Percentiles rank a stretch among this genome's conserved stretches.
These are phyloP conservation scores for Didymodactylos carnosus DNA, from an alignment of 2,888 invertebrate genomes.

Conservation along the genomic window DNA sequence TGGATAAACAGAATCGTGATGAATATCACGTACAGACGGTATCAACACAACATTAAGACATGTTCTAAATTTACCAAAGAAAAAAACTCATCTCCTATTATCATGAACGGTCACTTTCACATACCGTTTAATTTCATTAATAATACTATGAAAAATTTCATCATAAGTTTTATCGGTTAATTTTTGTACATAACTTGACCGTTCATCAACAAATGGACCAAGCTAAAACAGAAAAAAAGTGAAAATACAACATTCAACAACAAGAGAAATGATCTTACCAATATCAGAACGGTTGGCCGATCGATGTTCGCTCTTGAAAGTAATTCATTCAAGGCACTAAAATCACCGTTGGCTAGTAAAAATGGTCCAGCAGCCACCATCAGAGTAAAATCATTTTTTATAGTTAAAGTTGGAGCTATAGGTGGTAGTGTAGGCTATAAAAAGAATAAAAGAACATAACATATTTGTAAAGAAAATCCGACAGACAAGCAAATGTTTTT, in stretches of 20 bases:
- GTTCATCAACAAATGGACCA: slow-evolving; percentile 61
- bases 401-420: not conserved
- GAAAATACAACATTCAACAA: slow-evolving; percentile 4
- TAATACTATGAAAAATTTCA: slow-evolving; percentile 50
- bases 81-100: too few relatives aligned
- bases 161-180: slow-evolving; percentile 49
- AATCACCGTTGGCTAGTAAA: not conserved
- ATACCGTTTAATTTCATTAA: slow-evolving; percentile 32
- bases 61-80: not conserved
- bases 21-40: slow-evolving; percentile 8
- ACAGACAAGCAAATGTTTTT: too few relatives aligned
- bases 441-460: too few relatives aligned
- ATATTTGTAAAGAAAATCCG: too few relatives aligned
- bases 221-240: slow-evolving; percentile 29
- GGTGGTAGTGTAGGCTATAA: too few relatives aligned
- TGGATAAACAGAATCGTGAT: slow-evolving; percentile 8
- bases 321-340: slow-evolving; percentile 53
- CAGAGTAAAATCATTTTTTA: slow-evolving; percentile 34
- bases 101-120: too few relatives aligned
- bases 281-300: too few relatives aligned
- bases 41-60: slow-evolving; percentile 1
- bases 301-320: slow-evolving; percentile 43
- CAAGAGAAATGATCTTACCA: slow-evolving; percentile 33
- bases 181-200: slow-evolving; percentile 16
- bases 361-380: slow-evolving; percentile 64